These are phyloP conservation scores for Oopsacas minuta DNA, from an alignment of 37 sponge, comb jelly and placozoan species.

Conservation along the genomic window DNA sequence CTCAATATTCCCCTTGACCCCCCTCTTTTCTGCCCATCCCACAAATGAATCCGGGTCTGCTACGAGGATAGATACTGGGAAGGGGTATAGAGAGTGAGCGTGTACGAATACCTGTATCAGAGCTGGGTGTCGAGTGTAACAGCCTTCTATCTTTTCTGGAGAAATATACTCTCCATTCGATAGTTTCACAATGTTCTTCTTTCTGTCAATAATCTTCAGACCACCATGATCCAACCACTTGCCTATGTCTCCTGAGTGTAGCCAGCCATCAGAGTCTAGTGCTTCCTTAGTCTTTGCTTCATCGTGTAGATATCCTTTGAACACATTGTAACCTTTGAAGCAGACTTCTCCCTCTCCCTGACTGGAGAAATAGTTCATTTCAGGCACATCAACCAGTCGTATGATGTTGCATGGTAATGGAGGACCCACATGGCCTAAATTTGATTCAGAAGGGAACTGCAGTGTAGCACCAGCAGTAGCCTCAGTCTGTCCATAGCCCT, in stretches of 20 bases:
- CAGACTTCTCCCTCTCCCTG: slow-evolving; percentile 87
- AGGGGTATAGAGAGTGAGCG: slow-evolving; percentile 74
- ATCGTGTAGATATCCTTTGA: slow-evolving; percentile 73
- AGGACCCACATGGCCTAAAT: slow-evolving; percentile 71
- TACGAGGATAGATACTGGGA: slow-evolving; percentile 51
- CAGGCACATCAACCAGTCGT: slow-evolving; percentile 73
- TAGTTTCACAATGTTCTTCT: slow-evolving; percentile 93
- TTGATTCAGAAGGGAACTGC: slow-evolving; percentile 40
- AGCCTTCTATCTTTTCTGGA: slow-evolving; percentile 92
- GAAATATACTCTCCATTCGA: slow-evolving; percentile 89
- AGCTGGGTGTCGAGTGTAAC: slow-evolving; percentile 41
- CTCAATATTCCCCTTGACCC: slow-evolving; percentile 29
- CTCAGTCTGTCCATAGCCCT: slow-evolving; percentile 99
- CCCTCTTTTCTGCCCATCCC: slow-evolving; percentile 48
- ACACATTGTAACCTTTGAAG: slow-evolving; percentile 68
- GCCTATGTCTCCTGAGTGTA: slow-evolving; percentile 91
- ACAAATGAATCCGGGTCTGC: slow-evolving; percentile 68
- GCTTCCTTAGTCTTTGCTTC: slow-evolving; percentile 73
- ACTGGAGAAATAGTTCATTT: slow-evolving; percentile 69
- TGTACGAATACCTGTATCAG: slow-evolving; percentile 67
- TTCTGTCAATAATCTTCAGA: slow-evolving; percentile 82
- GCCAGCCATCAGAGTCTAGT: slow-evolving; percentile 84
- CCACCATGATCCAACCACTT: slow-evolving; percentile 77
- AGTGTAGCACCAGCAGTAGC: slow-evolving; percentile 47
- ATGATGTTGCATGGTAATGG: slow-evolving; percentile 51